Conservation (phyloP, 1,140 invertebrate species). For the Drosophila virilis region DNA sequence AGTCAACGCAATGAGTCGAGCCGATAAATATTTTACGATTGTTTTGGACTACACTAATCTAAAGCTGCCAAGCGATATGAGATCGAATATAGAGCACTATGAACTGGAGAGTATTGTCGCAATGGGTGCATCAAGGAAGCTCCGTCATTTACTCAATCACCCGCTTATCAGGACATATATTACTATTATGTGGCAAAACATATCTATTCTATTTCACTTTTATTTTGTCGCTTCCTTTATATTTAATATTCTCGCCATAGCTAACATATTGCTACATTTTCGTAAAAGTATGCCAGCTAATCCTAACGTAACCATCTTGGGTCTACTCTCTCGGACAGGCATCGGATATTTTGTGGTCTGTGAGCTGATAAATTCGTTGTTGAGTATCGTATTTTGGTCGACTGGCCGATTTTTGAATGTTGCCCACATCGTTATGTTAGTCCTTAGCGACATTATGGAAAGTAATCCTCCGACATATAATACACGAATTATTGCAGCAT, state of each 20-base stretch:
- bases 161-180: constrained; percentile 91
- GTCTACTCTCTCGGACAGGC: constrained; percentile 84
- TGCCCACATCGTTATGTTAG: not conserved
- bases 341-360: constrained; percentile 85
- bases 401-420: not conserved
- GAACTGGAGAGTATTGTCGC: constrained; percentile 84
- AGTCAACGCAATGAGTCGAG: constrained; percentile 86
- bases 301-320: constrained; percentile 40
- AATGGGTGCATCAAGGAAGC: constrained; percentile 87
- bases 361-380: constrained; percentile 77
- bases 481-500: constrained; percentile 86
- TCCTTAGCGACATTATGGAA: not conserved
- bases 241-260: constrained; percentile 87
- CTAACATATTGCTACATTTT: constrained; percentile 85
- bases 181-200: constrained; percentile 90
- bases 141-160: constrained; percentile 89
- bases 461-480: not conserved
- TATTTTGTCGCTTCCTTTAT: constrained; percentile 89
- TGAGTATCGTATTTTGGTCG: constrained; percentile 85
- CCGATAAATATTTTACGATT: constrained; percentile 88
- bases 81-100: constrained; percentile 72
- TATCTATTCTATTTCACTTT: constrained; percentile 88
- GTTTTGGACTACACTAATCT: constrained; percentile 89
- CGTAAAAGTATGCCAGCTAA: too few species aligned
- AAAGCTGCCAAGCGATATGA: constrained; percentile 72